Conservation (phyloP, 1,140 invertebrate genomes). For the Trigoniulus corallinus region DNA sequence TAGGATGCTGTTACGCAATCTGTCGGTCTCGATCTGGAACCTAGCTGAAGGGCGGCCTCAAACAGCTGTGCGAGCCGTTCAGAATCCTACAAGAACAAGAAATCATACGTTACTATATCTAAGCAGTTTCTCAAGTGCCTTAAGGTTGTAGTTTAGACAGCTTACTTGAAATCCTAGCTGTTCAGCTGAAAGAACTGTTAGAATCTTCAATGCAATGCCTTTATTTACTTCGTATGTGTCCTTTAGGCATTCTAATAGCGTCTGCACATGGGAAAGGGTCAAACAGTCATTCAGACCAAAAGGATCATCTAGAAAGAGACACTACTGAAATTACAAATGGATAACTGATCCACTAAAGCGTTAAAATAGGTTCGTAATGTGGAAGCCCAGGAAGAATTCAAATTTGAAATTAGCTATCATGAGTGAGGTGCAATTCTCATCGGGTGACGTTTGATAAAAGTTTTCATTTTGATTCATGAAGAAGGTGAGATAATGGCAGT, state of each 20-base stretch:
- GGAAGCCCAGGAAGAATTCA: no score
- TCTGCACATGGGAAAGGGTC: constrained; percentile 22
- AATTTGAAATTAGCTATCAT: no score
- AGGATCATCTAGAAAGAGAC: constrained; percentile 1
- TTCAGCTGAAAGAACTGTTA: constrained; percentile 23
- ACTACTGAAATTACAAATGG: constrained; percentile 9
- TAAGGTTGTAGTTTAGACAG: no score
- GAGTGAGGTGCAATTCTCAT: no score
- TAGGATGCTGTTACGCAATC: constrained; percentile 61
- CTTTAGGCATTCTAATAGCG: constrained; percentile 38
- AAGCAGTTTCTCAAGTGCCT: no score
- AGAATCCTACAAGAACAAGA: constrained; percentile 23
- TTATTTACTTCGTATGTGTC: constrained; percentile 71
- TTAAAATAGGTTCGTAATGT: no score
- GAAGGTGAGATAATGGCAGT: no score
- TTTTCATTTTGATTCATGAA: no score
- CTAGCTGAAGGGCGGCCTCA: constrained; percentile 34
- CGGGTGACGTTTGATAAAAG: no score
- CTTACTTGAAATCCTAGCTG: constrained; percentile 7
- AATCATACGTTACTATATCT: no score
- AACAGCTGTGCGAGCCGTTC: constrained; percentile 26
- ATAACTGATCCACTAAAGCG: no score
- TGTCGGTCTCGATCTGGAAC: constrained; percentile 53
- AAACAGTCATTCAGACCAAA: constrained; percentile 12
- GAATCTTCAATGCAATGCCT: constrained; percentile 37